Conservation (phyloP, 2,797 vertebrate species). For the Aplochiton taeniatus region DNA sequence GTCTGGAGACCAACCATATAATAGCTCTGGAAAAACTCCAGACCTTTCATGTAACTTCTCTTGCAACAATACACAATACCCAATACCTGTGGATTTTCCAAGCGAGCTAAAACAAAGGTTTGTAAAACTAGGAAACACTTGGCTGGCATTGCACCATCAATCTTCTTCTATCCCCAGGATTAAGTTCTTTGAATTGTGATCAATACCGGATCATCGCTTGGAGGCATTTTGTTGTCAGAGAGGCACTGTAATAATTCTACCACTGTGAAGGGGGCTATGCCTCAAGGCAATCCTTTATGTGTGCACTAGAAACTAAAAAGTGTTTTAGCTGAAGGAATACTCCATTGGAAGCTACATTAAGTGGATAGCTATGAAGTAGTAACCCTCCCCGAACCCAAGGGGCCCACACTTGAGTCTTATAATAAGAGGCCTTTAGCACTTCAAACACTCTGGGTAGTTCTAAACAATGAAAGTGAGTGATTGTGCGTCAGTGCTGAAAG, state of each 20-base stretch:
- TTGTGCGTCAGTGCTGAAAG: too few relatives aligned
- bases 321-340: constrained; percentile 39
- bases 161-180: constrained; percentile 22
- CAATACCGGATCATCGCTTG: constrained; percentile 14
- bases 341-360: constrained; percentile 43
- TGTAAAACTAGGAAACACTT: too few relatives aligned
- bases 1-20: too few relatives aligned
- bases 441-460: too few relatives aligned
- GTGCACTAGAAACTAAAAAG: constrained; percentile 46
- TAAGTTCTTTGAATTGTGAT: constrained; percentile 19
- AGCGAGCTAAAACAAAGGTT: too few relatives aligned
- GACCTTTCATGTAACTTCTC: too few relatives aligned
- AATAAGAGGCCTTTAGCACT: constrained; percentile 29
- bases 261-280: constrained; percentile 15
- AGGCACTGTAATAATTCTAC: constrained; percentile 19
- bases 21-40: too few relatives aligned
- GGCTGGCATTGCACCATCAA: constrained; percentile 20
- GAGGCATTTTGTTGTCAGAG: constrained; percentile 1
- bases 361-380: constrained; percentile 22
- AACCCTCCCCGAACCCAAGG: constrained; percentile 23
- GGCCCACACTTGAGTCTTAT: constrained; percentile 26
- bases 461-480: too few relatives aligned
- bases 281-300: constrained; percentile 37
- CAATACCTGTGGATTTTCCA: too few relatives aligned
- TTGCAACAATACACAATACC: too few relatives aligned